Percentiles rank a stretch among this genome's conserved stretches.
Evolutionary conservation across 2,888 invertebrate species (phyloP).

Genomic region (Drosophila prostipennis): DNA sequence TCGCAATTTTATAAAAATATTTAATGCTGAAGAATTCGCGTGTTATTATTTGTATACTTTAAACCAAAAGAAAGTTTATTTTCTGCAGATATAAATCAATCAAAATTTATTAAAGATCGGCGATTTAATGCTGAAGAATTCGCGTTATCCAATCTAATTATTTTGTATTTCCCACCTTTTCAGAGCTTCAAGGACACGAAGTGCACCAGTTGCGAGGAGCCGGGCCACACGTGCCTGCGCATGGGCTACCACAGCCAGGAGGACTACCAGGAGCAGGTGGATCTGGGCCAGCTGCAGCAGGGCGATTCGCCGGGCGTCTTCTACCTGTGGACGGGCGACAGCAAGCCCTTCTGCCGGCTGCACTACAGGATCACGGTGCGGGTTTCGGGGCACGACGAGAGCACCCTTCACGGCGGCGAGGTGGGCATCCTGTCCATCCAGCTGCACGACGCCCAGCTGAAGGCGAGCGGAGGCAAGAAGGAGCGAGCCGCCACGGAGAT

Average conservation of each 20-base stretch:
- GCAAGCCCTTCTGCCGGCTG: constrained; percentile 91
- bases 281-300: constrained; percentile 84
- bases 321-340: constrained; percentile 89
- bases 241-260: constrained; percentile 88
- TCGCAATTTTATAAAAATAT: no score
- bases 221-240: constrained; percentile 88
- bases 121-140: no score
- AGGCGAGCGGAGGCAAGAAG: constrained; percentile 85
- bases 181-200: constrained; percentile 88
- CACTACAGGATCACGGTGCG: constrained; percentile 91
- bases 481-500: constrained; percentile 84
- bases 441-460: constrained; percentile 85
- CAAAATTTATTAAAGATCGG: no score
- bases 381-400: constrained; percentile 90
- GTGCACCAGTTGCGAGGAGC: constrained; percentile 89
- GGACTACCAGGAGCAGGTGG: constrained; percentile 85
- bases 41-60: no score
- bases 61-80: no score
- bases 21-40: no score
- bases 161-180: no score
- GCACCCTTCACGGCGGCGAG: constrained; percentile 90
- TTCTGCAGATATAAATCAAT: no score
- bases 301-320: constrained; percentile 85
- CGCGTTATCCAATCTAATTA: no score
- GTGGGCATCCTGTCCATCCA: constrained; percentile 89